phyloP scores from a whole-genome alignment of 1,140 invertebrate genomes.

The Lucilia cuprina region DNA sequence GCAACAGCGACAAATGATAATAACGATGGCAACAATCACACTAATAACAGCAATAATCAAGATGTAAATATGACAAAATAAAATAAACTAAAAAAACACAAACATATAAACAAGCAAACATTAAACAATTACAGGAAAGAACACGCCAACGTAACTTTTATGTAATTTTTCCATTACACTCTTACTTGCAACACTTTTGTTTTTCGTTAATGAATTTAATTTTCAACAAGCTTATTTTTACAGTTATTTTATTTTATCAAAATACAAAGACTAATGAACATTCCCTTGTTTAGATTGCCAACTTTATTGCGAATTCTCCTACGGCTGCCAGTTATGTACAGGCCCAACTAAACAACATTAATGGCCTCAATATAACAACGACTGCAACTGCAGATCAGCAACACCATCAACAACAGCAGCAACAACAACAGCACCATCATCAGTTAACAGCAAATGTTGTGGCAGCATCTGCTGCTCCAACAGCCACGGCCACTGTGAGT shows the following conservation, averaged over 20 bases:
- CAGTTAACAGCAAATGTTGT: slow-evolving; percentile 38
- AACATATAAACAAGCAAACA: not conserved
- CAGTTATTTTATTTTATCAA: not conserved
- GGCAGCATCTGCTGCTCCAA: slow-evolving; percentile 39
- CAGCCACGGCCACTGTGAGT: slow-evolving; percentile 44
- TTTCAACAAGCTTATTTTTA: too few species aligned
- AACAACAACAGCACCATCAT: slow-evolving; percentile 60
- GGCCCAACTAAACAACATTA: slow-evolving; percentile 55
- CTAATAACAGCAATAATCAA: slow-evolving; percentile 22
- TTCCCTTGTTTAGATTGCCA: slow-evolving; percentile 46
- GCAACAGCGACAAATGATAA: slow-evolving; percentile 21
- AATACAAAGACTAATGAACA: not conserved
- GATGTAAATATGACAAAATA: slow-evolving; percentile 29
- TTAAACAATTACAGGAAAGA: not conserved
- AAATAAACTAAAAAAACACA: slow-evolving; percentile 9
- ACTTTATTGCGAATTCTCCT: slow-evolving; percentile 60
- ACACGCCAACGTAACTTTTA: not conserved
- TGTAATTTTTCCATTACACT: not conserved
- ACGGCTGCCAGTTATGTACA: slow-evolving; percentile 60
- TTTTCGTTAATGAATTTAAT: too few species aligned
- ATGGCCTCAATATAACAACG: slow-evolving; percentile 51
- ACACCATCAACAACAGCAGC: slow-evolving; percentile 62
- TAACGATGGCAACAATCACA: slow-evolving; percentile 19
- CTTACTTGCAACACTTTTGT: not conserved
- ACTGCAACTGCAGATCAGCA: slow-evolving; percentile 44